A percentile compares a stretch with the other conserved stretches of the same genome.
Conservation (phyloP, 1,140 invertebrate species). For the Drosophila hydei region DNA sequence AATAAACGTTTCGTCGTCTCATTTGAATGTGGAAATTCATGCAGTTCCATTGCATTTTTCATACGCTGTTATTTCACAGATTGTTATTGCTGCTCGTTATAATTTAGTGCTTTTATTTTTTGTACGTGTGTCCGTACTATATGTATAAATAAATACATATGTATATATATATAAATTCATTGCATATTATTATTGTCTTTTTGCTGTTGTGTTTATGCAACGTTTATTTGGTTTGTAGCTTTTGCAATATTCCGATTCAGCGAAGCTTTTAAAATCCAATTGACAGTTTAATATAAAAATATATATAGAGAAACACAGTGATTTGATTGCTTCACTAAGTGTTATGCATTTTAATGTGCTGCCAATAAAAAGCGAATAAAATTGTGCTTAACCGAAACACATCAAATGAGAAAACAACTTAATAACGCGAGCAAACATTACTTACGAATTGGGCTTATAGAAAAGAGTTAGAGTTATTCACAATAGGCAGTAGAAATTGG, state of each 20-base stretch:
- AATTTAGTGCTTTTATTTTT: constrained; percentile 56
- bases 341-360: constrained; percentile 19
- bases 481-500: no score
- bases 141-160: neutral
- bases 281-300: constrained; percentile 1
- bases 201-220: constrained; percentile 30
- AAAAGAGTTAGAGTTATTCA: no score
- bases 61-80: neutral
- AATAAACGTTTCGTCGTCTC: constrained; percentile 58
- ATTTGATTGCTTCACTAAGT: constrained; percentile 6
- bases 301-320: neutral
- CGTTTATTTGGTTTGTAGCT: constrained; percentile 24
- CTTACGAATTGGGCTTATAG: no score
- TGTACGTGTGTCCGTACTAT: constrained; percentile 21
- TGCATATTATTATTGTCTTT: constrained; percentile 3
- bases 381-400: neutral
- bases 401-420: neutral
- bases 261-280: constrained; percentile 40
- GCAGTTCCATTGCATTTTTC: constrained; percentile 43
- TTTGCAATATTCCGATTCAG: constrained; percentile 25
- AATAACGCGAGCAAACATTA: neutral
- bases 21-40: constrained; percentile 57
- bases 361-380: neutral
- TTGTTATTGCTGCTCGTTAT: constrained; percentile 33
- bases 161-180: neutral